Conservation (phyloP, 2,797 vertebrate species). For the Xerus rutilus region DNA sequence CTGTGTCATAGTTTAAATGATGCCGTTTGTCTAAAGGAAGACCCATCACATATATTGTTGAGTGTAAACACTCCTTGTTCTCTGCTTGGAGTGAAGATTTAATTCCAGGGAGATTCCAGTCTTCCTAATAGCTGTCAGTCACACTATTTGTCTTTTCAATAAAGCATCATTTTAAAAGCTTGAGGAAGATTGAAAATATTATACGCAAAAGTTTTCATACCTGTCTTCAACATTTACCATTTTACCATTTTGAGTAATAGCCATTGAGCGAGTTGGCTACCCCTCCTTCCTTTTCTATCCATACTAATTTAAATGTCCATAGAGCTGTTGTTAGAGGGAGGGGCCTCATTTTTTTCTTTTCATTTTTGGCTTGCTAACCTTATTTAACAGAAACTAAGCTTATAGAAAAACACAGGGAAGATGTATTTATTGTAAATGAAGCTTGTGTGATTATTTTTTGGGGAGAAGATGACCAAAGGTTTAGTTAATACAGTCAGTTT, state of each 20-base stretch:
- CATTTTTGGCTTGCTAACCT: background rate
- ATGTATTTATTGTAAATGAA: background rate
- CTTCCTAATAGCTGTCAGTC: slow-evolving; percentile 63
- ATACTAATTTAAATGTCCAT: background rate
- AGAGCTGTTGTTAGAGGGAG: background rate
- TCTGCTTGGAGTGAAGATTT: slow-evolving; percentile 46
- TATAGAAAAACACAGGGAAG: background rate
- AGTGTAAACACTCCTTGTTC: slow-evolving; percentile 74
- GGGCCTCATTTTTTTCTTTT: background rate
- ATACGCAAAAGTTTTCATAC: background rate
- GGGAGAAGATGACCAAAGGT: background rate
- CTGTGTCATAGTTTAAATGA: slow-evolving; percentile 73
- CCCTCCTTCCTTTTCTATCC: background rate
- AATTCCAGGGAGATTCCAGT: slow-evolving; percentile 70
- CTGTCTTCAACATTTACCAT: background rate
- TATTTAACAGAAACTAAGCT: background rate
- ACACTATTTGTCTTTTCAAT: slow-evolving; percentile 66
- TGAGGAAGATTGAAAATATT: slow-evolving; percentile 23
- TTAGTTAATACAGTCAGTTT: background rate
- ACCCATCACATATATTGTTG: slow-evolving; percentile 61
- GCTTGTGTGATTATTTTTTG: background rate
- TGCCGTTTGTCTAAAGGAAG: slow-evolving; percentile 72
- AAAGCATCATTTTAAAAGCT: slow-evolving; percentile 47
- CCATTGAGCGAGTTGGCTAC: background rate
- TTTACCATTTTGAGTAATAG: background rate